Percentiles rank a stretch among this genome's conserved stretches.
Evolutionary conservation across 2,888 invertebrate genomes (phyloP).

Genomic region (Caenorhabditis virilis): DNA sequence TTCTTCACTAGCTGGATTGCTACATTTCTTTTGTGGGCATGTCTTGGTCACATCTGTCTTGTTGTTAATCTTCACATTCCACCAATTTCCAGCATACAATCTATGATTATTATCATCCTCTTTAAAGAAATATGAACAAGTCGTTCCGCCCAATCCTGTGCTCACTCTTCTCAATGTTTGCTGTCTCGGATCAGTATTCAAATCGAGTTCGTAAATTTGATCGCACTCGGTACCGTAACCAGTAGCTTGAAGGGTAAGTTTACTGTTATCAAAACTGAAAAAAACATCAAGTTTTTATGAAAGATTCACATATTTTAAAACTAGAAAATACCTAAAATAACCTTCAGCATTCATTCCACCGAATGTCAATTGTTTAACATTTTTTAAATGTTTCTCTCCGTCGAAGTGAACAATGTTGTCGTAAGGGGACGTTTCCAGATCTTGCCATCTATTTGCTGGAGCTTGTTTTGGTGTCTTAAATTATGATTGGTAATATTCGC

Average conservation of each 20-base stretch:
- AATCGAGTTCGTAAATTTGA: slow-evolving; percentile 64
- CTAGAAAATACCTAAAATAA: slow-evolving; percentile 50
- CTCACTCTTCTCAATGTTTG: slow-evolving; percentile 48
- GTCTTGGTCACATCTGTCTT: slow-evolving; percentile 44
- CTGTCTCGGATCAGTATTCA: slow-evolving; percentile 44
- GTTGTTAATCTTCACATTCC: slow-evolving; percentile 39
- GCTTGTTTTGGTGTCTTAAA: too few species aligned
- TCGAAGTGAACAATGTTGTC: slow-evolving; percentile 48
- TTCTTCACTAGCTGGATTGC: slow-evolving; percentile 34
- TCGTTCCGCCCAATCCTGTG: slow-evolving; percentile 57
- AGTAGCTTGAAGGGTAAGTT: slow-evolving; percentile 62
- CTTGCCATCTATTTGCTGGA: slow-evolving; percentile 38
- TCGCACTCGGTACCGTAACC: slow-evolving; percentile 62
- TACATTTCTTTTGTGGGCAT: slow-evolving; percentile 57
- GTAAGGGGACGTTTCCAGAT: slow-evolving; percentile 39
- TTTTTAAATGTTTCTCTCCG: slow-evolving; percentile 55
- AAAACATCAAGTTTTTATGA: too few species aligned
- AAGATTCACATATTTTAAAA: too few species aligned
- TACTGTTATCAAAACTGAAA: slow-evolving; percentile 60
- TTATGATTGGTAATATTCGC: too few species aligned
- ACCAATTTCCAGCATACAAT: slow-evolving; percentile 63
- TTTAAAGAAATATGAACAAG: slow-evolving; percentile 63
- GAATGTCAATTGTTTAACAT: slow-evolving; percentile 64
- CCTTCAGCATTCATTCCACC: slow-evolving; percentile 65
- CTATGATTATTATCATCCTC: slow-evolving; percentile 56